Conservation (phyloP, 2,888 invertebrate genomes). For the Prenolepis imparis region DNA sequence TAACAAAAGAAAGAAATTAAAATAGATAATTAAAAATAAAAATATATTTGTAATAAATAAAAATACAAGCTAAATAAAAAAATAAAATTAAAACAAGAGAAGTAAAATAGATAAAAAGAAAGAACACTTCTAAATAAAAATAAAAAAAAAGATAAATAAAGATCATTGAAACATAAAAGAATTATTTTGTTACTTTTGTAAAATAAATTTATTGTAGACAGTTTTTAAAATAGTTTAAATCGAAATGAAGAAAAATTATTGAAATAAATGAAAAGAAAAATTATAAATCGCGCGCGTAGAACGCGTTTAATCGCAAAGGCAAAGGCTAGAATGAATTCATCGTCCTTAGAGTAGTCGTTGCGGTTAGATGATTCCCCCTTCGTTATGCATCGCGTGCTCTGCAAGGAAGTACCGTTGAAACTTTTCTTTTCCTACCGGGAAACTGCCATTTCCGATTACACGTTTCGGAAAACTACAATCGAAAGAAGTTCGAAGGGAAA, state of each 20-base stretch:
- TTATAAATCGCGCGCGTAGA: neutral
- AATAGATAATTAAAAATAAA: neutral
- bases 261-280: slow-evolving; percentile 1
- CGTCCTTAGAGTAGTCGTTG: slow-evolving; percentile 8
- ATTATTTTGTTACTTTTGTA: neutral
- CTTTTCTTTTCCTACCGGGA: slow-evolving; percentile 56
- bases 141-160: neutral
- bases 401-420: slow-evolving; percentile 54
- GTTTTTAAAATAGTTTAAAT: neutral
- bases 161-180: neutral
- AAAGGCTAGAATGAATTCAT: slow-evolving; percentile 28
- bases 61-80: neutral
- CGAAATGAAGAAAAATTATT: neutral
- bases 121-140: neutral
- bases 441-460: slow-evolving; percentile 22
- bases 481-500: neutral
- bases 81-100: neutral
- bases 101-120: neutral
- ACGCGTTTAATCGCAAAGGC: slow-evolving; percentile 9
- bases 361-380: slow-evolving; percentile 43
- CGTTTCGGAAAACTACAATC: slow-evolving; percentile 19
- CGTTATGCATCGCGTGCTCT: slow-evolving; percentile 61
- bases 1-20: neutral
- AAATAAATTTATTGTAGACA: neutral
- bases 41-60: neutral